phyloP scores from a whole-genome alignment of 2,888 invertebrate species.

The Monoplex corrugatus region DNA sequence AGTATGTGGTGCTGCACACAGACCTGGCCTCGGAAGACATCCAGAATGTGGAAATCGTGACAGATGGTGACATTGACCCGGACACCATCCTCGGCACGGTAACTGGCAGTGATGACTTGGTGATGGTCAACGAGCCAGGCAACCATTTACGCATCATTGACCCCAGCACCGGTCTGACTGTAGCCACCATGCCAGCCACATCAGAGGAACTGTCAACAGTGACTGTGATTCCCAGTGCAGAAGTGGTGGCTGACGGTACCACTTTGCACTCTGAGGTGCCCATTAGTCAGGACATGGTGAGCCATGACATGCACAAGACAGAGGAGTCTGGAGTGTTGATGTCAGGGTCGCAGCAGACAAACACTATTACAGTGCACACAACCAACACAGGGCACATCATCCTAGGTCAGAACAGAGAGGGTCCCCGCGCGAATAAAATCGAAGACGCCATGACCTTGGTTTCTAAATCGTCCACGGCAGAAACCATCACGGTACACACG shows the following conservation, averaged over 20 bases:
- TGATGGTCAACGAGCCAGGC: conserved; percentile 63
- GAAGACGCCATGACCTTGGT: too few species aligned
- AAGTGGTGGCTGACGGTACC: conserved; percentile 49
- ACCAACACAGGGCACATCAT: neutral
- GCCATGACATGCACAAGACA: too few species aligned
- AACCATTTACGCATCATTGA: conserved; percentile 66
- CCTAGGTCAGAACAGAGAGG: neutral
- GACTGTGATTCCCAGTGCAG: conserved; percentile 35
- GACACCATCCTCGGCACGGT: conserved; percentile 61
- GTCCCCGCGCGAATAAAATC: too few species aligned
- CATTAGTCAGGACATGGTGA: neutral
- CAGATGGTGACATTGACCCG: conserved; percentile 61
- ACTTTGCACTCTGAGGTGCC: neutral
- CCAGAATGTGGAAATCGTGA: conserved; percentile 70
- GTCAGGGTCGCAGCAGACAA: conserved; percentile 46
- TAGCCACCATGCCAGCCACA: conserved; percentile 60
- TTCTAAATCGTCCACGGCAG: too few species aligned
- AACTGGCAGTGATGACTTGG: conserved; percentile 57
- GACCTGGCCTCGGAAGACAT: conserved; percentile 60
- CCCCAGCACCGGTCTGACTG: conserved; percentile 66
- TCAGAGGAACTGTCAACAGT: conserved; percentile 53
- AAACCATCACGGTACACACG: neutral
- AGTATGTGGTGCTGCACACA: conserved; percentile 86
- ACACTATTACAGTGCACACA: conserved; percentile 58
- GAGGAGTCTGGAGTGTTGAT: neutral